Base-by-base conservation (phyloP, 1,140 invertebrate species). In the Danaus plexippus region DNA sequence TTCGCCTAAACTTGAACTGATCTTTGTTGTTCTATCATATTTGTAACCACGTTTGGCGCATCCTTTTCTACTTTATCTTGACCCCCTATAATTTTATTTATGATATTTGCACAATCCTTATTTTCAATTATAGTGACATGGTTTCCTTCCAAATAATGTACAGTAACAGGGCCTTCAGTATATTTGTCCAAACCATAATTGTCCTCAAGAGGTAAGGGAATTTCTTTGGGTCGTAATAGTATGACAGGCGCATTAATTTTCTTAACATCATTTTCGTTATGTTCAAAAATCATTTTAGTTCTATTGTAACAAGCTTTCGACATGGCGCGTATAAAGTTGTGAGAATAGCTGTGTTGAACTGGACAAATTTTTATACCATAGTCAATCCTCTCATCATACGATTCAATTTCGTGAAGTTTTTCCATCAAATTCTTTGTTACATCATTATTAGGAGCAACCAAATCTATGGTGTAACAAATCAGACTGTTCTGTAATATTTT, bases 51-150 rank as follows among this genome's bases (percentile, higher is more conserved):
- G 53, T 77, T 80, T 6, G 69, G 66, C 2, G 60, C 51, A 1
- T 53, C 47, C 47, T 81, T 80, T 0, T 54, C 64, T 9, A 13
- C 44, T 8, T 13, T 67, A 4, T 73, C 69, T 9, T 61, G 64
- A 8, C 75, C 74, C 0, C 54, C 9, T 13, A 88, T 45, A 9
- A 72, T 52, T 52, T 71, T 80, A 46, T 92, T 92, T 41, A 94
- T 92, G 8, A 90, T 88, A 50, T 90, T 82, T 1, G 89, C 87
- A 43, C 91, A 73, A 66, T 91, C 90, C 15, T 86, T 79, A 69
- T 91, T 92, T 15, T 93, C 90, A 56, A 94, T 67, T 66, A 94
- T 92, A 10, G 89, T 90, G 0, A 89, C 71, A 66, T 94, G 93
- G 75, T 93, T 92, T n/a, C 93, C 93, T 66, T 92, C 90, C 40